phyloP scores from a whole-genome alignment of 1,140 invertebrate genomes.

The Ceratitis capitata region DNA sequence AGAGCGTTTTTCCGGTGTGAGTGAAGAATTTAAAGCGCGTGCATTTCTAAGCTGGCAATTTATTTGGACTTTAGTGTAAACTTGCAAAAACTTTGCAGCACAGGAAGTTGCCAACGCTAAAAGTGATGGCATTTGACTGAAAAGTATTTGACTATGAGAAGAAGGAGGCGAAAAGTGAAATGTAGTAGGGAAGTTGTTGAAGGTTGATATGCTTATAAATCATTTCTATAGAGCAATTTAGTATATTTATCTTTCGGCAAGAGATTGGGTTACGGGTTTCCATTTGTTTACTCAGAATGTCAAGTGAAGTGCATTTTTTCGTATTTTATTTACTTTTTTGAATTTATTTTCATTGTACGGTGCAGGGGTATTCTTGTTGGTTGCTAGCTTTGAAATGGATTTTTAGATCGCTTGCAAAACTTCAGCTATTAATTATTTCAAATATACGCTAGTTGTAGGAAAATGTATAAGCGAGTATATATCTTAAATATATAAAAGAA shows the following conservation, averaged over 20 bases:
- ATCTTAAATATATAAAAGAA: no score
- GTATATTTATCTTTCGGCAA: neutral
- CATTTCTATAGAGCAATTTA: neutral
- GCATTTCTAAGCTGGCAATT: neutral
- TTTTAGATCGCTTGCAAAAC: neutral
- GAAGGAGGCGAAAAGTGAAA: neutral
- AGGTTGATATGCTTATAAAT: conserved; percentile 29
- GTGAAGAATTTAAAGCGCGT: neutral
- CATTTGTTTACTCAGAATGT: neutral
- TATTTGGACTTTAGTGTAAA: conserved; percentile 13
- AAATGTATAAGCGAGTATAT: no score
- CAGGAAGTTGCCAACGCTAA: neutral
- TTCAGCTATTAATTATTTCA: no score
- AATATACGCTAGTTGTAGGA: no score
- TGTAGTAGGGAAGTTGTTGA: neutral
- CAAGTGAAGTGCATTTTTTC: neutral
- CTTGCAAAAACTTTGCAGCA: neutral
- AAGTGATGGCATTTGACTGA: neutral
- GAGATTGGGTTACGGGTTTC: neutral
- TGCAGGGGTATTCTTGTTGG: neutral
- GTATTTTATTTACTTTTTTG: neutral
- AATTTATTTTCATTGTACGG: no score
- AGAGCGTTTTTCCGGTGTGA: neutral
- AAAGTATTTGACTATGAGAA: neutral
- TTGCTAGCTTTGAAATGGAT: neutral